A percentile compares a stretch with the other conserved stretches of the same genome.
These are phyloP conservation scores for Drosophila ezoana DNA, from an alignment of 2,888 invertebrate species.

Conservation along the genomic window DNA sequence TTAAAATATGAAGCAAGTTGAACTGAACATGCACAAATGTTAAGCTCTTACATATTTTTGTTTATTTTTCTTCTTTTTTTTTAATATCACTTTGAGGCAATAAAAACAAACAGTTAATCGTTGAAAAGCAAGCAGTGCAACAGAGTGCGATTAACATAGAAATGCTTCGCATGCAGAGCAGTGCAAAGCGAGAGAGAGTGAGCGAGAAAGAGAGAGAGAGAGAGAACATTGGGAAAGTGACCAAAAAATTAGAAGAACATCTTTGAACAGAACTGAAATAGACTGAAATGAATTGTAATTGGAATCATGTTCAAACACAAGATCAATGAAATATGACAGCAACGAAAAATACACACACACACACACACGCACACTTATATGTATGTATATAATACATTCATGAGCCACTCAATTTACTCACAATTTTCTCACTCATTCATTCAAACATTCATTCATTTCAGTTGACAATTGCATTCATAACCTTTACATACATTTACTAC, in stretches of 20 bases:
- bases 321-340: not conserved
- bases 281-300: no score
- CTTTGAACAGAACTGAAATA: no score
- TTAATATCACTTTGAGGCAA: constrained; percentile 3
- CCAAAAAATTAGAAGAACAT: no score
- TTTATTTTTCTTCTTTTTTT: not conserved
- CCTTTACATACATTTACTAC: not conserved
- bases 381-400: no score
- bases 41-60: not conserved
- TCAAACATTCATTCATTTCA: constrained; percentile 20
- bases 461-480: constrained; percentile 28
- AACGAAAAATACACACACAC: not conserved
- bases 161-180: no score
- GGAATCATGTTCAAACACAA: no score
- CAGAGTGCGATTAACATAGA: no score
- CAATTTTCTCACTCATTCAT: constrained; percentile 9
- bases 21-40: constrained; percentile 24
- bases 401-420: not conserved
- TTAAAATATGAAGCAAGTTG: constrained; percentile 17
- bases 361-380: not conserved
- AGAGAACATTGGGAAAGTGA: no score
- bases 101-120: not conserved
- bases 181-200: no score
- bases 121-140: no score
- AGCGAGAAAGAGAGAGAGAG: not conserved